These are phyloP conservation scores for Acinonyx jubatus DNA, from an alignment of 2,113 vertebrate species.

Conservation along the genomic window DNA sequence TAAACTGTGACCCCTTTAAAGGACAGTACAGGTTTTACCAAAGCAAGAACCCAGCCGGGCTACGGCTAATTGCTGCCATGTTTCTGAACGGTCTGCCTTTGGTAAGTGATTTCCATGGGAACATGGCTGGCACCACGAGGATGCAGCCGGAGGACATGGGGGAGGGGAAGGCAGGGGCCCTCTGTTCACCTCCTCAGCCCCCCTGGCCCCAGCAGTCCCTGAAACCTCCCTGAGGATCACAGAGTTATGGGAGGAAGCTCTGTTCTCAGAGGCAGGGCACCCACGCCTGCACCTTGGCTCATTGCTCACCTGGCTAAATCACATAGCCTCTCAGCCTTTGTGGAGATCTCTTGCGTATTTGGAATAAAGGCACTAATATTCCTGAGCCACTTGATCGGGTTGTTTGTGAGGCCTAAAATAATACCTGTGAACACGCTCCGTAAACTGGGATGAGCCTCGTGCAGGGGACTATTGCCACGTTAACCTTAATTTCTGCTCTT, in stretches of 20 bases:
- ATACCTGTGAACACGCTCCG: not conserved
- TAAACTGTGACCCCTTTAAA: constrained; percentile 49
- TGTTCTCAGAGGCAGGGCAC: not conserved
- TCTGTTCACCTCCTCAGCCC: not conserved
- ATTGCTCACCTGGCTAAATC: not conserved
- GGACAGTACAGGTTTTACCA: constrained; percentile 33
- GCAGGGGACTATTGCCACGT: not conserved
- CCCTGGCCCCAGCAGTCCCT: not conserved
- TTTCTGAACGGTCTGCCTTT: constrained; percentile 32
- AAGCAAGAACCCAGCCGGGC: constrained; percentile 31
- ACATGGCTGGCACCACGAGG: not conserved
- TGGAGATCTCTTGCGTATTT: not conserved
- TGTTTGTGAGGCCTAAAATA: constrained; percentile 19
- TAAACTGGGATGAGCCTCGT: not conserved
- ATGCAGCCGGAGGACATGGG: not conserved
- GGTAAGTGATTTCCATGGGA: constrained; percentile 71
- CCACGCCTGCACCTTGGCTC: not conserved
- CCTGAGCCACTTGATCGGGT: not conserved
- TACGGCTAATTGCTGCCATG: not conserved
- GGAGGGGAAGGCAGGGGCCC: not conserved
- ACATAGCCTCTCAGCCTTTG: not conserved
- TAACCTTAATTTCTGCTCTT: constrained; percentile 6
- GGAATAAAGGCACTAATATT: constrained; percentile 20
- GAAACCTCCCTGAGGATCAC: not conserved
- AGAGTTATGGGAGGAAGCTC: not conserved